Conservation (phyloP, 2,797 vertebrate genomes). For the Hozukius guyotensis region DNA sequence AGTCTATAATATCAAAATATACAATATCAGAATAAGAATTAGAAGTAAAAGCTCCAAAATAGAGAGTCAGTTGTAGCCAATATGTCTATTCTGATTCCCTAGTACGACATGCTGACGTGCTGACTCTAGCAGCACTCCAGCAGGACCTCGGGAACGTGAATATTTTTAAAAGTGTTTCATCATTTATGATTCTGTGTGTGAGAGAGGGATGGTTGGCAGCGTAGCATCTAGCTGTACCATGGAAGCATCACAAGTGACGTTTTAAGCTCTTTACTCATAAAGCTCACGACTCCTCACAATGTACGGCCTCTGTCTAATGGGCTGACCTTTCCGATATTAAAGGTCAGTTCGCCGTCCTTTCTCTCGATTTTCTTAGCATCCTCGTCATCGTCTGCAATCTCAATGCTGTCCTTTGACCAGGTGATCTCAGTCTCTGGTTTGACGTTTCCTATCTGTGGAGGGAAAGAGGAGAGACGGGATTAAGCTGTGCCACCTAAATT, state of each 20-base stretch:
- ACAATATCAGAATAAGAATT: background rate
- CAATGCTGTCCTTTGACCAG: slow-evolving; percentile 94
- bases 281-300: slow-evolving; percentile 38
- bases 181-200: slow-evolving; percentile 64
- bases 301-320: slow-evolving; percentile 31
- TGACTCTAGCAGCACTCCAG: slow-evolving; percentile 27
- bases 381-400: slow-evolving; percentile 93
- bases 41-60: background rate
- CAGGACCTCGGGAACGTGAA: background rate
- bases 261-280: slow-evolving; percentile 47
- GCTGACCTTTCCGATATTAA: slow-evolving; percentile 96
- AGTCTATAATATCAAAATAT: background rate
- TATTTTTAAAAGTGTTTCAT: slow-evolving; percentile 43
- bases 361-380: slow-evolving; percentile 88
- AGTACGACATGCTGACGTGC: slow-evolving; percentile 4
- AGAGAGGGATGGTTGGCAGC: slow-evolving; percentile 60
- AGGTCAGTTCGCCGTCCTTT: slow-evolving; percentile 87
- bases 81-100: background rate
- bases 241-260: slow-evolving; percentile 38
- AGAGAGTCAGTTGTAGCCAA: background rate
- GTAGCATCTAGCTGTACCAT: slow-evolving; percentile 26
- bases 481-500: background rate
- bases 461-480: background rate
- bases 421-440: slow-evolving; percentile 91
- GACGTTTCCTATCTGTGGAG: slow-evolving; percentile 93